Base-by-base conservation (phyloP, 2,113 vertebrate species). In the Ptilorrhoa leucosticta region DNA sequence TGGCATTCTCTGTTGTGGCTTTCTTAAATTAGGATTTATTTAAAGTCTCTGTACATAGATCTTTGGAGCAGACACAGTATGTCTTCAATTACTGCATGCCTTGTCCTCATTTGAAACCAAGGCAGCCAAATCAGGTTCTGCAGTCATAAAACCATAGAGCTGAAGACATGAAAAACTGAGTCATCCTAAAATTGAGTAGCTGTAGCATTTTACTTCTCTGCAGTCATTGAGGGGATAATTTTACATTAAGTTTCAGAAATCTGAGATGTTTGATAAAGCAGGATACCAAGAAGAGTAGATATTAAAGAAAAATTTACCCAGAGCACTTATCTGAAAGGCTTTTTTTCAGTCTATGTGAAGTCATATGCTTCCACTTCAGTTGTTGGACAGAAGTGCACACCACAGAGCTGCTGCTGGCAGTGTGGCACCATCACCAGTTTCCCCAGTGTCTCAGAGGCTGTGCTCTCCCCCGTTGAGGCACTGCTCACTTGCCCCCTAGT, bases 401-500 rank as follows among this genome's bases (percentile, higher is more conserved):
- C 11, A 22, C 20, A 69, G 78, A 68, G 22, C 14, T 54, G 39
- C 28, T 87, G 39, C 72, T 90, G 42, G 18, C 51, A 26, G n/a
- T 2, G 1, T 51, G 48, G 44, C 42, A 51, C 33, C 2, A 5
- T 33, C 39, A 28, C 20, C 35, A n/a, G 16, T 27, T 82, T 63
- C 28, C 14, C 24, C 19, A 15, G 12, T 16, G 37, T 28, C 60
- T 13, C 2, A 0, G 31, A 50, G 39, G 20, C 63, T 81, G 24
- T 0, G 0, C 13, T 39, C 5, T 37, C 7, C 11, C 30, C 9
- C 0, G 0, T 1, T 44, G 40, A 64, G 35, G 30, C 31, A n/a
- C 56, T 54, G 33, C 30, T 83, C 20, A 13, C 31, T 50, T 50
- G 28, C 37, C 11, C n/a, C 15, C 10, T 27, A 13, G 26, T 24